Percentiles rank a stretch among this genome's conserved stretches.
phyloP scores from a whole-genome alignment of 2,888 invertebrate genomes.

The Bombylius discolor region DNA sequence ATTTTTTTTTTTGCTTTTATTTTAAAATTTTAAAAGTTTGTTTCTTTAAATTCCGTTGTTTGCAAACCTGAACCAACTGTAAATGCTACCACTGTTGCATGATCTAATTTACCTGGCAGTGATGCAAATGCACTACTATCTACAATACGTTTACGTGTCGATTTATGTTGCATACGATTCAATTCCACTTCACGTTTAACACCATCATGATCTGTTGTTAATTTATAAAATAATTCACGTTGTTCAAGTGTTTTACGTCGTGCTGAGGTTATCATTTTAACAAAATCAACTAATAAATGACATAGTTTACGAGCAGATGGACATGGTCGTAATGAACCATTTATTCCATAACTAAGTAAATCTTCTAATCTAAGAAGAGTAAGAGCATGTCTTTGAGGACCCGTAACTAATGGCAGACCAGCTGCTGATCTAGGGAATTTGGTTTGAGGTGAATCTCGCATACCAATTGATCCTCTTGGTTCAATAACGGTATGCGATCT shows the following conservation, averaged over 20 bases:
- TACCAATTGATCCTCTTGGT: slow-evolving; percentile 23
- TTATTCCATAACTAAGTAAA: slow-evolving; percentile 53
- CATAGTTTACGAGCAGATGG: slow-evolving; percentile 52
- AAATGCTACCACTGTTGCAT: slow-evolving; percentile 73
- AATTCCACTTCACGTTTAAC: slow-evolving; percentile 42
- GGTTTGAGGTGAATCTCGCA: slow-evolving; percentile 2
- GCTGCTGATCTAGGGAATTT: slow-evolving; percentile 39
- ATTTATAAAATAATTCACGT: slow-evolving; percentile 56
- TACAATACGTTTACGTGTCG: slow-evolving; percentile 54
- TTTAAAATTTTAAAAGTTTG: slow-evolving; percentile 32
- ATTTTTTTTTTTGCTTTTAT: too few species aligned
- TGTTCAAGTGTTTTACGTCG: slow-evolving; percentile 74
- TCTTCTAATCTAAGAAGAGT: slow-evolving; percentile 64
- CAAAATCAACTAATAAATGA: slow-evolving; percentile 62
- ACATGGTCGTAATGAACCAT: slow-evolving; percentile 48
- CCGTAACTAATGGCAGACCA: slow-evolving; percentile 55
- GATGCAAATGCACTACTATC: slow-evolving; percentile 54
- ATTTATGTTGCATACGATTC: slow-evolving; percentile 49
- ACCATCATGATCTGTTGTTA: slow-evolving; percentile 41
- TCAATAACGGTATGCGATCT: slow-evolving; percentile 37
- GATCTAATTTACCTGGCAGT: slow-evolving; percentile 79
- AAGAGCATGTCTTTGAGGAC: slow-evolving; percentile 60
- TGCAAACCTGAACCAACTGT: slow-evolving; percentile 47
- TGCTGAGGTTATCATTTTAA: slow-evolving; percentile 63
- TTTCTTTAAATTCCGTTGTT: slow-evolving; percentile 33